Evolutionary conservation across 23 tunicate species (phyloP).

Genomic region (Trididemnum miniatum): DNA sequence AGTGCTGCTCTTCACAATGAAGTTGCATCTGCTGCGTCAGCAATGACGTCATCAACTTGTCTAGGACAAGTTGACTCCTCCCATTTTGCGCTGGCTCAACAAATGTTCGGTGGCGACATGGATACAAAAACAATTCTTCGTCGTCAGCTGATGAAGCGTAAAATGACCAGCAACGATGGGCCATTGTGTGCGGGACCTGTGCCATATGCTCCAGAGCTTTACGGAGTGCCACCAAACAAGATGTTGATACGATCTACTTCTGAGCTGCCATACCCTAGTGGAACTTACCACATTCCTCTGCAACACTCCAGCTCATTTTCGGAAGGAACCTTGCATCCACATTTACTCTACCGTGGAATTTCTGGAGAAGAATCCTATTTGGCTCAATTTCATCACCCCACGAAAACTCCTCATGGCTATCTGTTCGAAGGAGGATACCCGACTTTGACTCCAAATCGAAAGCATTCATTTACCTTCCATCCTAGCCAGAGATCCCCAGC

Average conservation of each 20-base stretch:
- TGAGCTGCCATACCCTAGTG: constrained; percentile 68
- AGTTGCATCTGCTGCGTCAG: constrained; percentile 58
- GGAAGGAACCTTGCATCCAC: constrained; percentile 59
- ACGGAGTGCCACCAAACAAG: constrained; percentile 70
- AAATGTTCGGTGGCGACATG: constrained; percentile 36
- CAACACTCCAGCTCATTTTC: constrained; percentile 72
- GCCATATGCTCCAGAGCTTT: constrained; percentile 65
- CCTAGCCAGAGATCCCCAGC: constrained; percentile 33
- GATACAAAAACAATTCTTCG: constrained; percentile 83
- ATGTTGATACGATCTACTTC: constrained; percentile 73
- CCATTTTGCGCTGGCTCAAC: constrained; percentile 31
- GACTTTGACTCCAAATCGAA: constrained; percentile 63
- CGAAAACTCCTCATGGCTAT: constrained; percentile 45
- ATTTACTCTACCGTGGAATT: constrained; percentile 33
- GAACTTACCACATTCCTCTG: constrained; percentile 70
- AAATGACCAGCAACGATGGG: constrained; percentile 65
- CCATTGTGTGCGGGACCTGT: constrained; percentile 8
- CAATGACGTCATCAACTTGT: constrained; percentile 78
- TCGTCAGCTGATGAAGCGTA: constrained; percentile 80
- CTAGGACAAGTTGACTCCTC: constrained; percentile 54
- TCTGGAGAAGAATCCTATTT: constrained; percentile 54
- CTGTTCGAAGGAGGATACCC: constrained; percentile 86
- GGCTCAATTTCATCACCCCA: constrained; percentile 55
- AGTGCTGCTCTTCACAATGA: constrained; percentile 79
- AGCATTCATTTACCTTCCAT: constrained; percentile 38